Conservation (phyloP, 2,797 vertebrate genomes). For the Alauda arvensis region DNA sequence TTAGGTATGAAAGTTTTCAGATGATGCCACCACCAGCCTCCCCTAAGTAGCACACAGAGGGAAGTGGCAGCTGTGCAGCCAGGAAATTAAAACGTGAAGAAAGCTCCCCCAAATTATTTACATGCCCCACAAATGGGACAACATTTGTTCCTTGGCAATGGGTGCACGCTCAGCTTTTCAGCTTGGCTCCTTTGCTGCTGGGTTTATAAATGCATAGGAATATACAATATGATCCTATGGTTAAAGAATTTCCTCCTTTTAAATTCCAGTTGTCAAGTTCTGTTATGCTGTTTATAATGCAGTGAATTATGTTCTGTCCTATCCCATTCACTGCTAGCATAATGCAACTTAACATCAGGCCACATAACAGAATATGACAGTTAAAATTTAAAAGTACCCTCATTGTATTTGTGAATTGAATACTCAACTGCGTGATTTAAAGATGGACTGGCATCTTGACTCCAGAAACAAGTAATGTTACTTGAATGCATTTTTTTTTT, state of each 20-base stretch:
- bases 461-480: conserved; percentile 50
- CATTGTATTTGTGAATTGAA: conserved; percentile 69
- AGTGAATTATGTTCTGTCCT: conserved; percentile 60
- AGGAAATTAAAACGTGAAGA: background rate
- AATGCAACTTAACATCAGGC: conserved; percentile 66
- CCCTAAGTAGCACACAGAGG: background rate
- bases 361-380: conserved; percentile 57
- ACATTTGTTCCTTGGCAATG: conserved; percentile 3
- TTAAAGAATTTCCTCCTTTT: conserved; percentile 57
- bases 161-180: background rate
- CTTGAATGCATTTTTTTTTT: conserved; percentile 11
- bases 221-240: background rate
- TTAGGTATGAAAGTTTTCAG: conserved; percentile 41
- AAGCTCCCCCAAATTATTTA: background rate
- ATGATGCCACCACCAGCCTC: background rate
- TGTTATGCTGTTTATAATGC: conserved; percentile 55
- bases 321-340: conserved; percentile 58
- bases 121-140: background rate
- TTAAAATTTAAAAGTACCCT: conserved; percentile 63
- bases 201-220: conserved; percentile 13
- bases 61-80: background rate
- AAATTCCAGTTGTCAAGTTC: conserved; percentile 64
- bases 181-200: background rate
- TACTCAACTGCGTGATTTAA: conserved; percentile 58
- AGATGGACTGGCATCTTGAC: conserved; percentile 54